A percentile compares a stretch with the other conserved stretches of the same genome.
Conservation (phyloP, 1,140 invertebrate genomes). For the Panulirus ornatus region DNA sequence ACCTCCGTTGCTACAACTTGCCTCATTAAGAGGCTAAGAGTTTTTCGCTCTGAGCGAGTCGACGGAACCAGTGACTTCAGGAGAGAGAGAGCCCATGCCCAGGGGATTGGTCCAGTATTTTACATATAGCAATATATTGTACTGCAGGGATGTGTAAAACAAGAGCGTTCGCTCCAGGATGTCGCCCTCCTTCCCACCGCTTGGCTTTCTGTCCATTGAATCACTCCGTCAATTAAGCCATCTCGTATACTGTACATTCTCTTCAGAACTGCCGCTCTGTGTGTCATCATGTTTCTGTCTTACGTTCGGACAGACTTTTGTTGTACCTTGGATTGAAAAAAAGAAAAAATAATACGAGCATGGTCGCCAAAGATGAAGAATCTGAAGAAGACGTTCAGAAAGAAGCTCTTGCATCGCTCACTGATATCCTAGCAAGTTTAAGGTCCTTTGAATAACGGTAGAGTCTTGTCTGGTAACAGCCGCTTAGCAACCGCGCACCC, state of each 20-base stretch:
- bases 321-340: not conserved
- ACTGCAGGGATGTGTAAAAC: too few relatives aligned
- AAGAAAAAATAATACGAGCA: not conserved
- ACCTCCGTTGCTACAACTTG: not conserved
- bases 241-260: not conserved
- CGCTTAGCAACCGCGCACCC: slow-evolving; percentile 7
- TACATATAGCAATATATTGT: too few relatives aligned
- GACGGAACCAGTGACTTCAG: too few relatives aligned
- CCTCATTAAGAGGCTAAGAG: too few relatives aligned
- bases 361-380: not conserved
- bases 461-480: not conserved
- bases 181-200: not conserved
- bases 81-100: too few relatives aligned
- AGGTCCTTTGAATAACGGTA: not conserved
- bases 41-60: too few relatives aligned
- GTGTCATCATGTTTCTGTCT: not conserved
- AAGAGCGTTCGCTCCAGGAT: not conserved
- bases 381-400: not conserved
- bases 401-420: not conserved
- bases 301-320: not conserved
- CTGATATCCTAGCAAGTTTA: not conserved
- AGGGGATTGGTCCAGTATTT: too few relatives aligned
- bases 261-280: not conserved
- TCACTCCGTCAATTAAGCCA: not conserved
- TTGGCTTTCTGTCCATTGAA: not conserved